Base-by-base conservation (phyloP, 2,113 vertebrate species). In the Oceanodroma tethys region DNA sequence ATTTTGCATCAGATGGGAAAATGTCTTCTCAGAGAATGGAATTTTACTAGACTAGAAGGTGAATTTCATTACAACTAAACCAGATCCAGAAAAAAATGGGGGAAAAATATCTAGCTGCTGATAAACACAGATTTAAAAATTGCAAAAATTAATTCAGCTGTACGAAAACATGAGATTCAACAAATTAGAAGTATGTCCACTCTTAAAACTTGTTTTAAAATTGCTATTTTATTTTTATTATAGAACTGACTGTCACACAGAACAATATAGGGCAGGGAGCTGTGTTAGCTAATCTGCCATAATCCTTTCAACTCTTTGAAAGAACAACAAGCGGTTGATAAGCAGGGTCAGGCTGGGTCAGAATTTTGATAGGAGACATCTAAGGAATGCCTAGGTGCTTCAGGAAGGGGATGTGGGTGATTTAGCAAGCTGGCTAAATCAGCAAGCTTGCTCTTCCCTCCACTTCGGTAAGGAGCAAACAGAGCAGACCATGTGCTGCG, bases 341-440 rank as follows among this genome's bases (percentile, higher is more conserved):
- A 97, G 70, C 84, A 93, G 81, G 96, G 95, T 97, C 96, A 96
- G 89, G 48, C 91, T 90, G 87, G 94, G 95, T 92, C 94, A 93
- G 93, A 78, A 95, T 96, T 95, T 95, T 6, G 73, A 93, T 93
- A 82, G 90, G 87, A 95, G 91, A 96, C 94, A 95, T 95, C 93
- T 96, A 55, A 96, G 89, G 96, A 97, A 97, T 97, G 95, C 88
- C 89, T 96, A 88, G 93, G 91, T 97, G 87, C 89, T 97, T 90
- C 84, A 95, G 94, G 89, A 96, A 95, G 75, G 94, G 89, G 86
- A 95, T 83, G 89, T 27, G 71, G 26, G 48, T 58, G 78, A 94
- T 91, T 97, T 94, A 92, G 66, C 38, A 78, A 81, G 67, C 81
- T 34, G 36, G 40, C 25, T 79, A 94, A 89, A 94, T 48, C 87